Percentiles rank a stretch among this genome's conserved stretches.
Evolutionary conservation across 2,113 vertebrate species (phyloP).

Genomic region (Anolis carolinensis): DNA sequence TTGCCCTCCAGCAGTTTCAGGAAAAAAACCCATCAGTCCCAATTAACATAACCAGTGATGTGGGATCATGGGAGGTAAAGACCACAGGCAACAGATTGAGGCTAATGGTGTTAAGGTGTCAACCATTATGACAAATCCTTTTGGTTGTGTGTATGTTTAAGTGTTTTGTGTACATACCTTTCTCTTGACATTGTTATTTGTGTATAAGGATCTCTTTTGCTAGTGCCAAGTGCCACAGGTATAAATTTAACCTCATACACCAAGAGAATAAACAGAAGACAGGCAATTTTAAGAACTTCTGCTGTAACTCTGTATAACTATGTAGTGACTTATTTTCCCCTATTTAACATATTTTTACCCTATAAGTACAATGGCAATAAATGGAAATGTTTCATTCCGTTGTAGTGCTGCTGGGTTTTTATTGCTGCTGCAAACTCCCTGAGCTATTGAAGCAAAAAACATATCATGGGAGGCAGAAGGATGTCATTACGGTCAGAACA

Average conservation of each 20-base stretch:
- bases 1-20: background rate
- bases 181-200: background rate
- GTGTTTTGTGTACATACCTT: background rate
- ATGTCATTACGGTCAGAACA: background rate
- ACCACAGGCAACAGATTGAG: background rate
- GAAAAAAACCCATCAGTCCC: no score
- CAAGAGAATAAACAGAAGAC: rapidly evolving
- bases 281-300: background rate
- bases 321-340: background rate
- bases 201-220: rapidly evolving
- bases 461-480: background rate
- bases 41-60: background rate
- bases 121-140: background rate
- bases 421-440: background rate
- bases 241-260: background rate
- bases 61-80: background rate
- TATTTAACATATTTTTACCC: background rate
- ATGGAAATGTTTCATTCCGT: background rate
- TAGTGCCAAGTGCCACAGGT: background rate
- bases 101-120: background rate
- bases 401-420: background rate
- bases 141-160: background rate
- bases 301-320: background rate
- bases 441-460: background rate
- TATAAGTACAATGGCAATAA: background rate